phyloP scores from a whole-genome alignment of 2,888 invertebrate genomes.

The Omphaloscelis lunosa region DNA sequence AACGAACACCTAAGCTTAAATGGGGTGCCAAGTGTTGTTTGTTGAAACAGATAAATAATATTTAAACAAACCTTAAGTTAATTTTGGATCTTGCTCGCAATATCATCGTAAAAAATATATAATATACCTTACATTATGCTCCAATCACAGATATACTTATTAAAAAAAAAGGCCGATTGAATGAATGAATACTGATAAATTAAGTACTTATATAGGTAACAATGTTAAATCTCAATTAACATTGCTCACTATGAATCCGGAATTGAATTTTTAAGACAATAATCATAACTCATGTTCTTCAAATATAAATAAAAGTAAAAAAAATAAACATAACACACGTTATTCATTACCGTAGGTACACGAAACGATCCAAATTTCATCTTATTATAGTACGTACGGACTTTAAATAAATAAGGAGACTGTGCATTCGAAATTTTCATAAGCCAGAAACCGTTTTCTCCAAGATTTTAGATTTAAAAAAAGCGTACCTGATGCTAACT shows the following conservation, averaged over 20 bases:
- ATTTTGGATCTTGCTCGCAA: neutral
- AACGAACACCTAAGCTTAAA: neutral
- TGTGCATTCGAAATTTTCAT: neutral
- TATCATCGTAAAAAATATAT: neutral
- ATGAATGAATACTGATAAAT: too few species aligned
- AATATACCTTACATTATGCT: neutral
- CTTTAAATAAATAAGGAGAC: neutral
- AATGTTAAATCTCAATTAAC: neutral
- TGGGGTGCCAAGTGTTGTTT: too few species aligned
- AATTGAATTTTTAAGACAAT: slow-evolving; percentile 10
- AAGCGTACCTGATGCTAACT: neutral
- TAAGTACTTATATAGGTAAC: neutral
- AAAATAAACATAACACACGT: neutral
- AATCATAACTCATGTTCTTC: neutral
- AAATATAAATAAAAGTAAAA: neutral
- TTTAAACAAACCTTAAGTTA: neutral
- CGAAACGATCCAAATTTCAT: neutral
- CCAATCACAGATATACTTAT: neutral
- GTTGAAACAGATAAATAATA: too few species aligned
- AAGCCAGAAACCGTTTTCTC: too few species aligned
- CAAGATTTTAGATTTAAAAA: neutral
- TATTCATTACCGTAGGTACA: slow-evolving; percentile 1
- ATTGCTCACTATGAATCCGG: neutral
- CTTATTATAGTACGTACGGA: neutral
- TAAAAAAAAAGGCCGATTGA: neutral